A percentile compares a stretch with the other conserved stretches of the same genome.
phyloP scores from a whole-genome alignment of 2,113 vertebrate species.

The Typhlomys cinereus region DNA sequence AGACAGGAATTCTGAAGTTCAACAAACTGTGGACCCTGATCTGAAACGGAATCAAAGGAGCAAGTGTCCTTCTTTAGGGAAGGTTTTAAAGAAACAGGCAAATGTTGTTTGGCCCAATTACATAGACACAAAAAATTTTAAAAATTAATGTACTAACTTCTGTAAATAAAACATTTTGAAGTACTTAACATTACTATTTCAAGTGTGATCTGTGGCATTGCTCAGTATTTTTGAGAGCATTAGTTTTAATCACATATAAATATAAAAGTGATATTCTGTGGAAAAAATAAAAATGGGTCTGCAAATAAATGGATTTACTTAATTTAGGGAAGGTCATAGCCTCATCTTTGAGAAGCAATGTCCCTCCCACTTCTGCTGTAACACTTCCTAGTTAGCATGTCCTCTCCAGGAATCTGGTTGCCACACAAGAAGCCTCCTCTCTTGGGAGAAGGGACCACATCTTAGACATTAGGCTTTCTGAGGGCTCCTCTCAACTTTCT shows the following conservation, averaged over 20 bases:
- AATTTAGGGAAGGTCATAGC: background rate
- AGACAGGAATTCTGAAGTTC: background rate
- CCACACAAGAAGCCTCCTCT: background rate
- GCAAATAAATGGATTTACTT: background rate
- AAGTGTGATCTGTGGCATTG: background rate
- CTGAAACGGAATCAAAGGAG: background rate
- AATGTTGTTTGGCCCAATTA: background rate
- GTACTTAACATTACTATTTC: background rate
- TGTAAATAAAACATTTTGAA: background rate
- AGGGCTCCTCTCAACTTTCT: background rate
- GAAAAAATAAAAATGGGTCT: conserved; percentile 28
- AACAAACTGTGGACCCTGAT: background rate
- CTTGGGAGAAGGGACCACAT: background rate
- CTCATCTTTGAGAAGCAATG: background rate
- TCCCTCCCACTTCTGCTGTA: background rate
- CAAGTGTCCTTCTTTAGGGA: background rate
- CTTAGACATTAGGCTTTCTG: background rate
- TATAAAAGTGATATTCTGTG: background rate
- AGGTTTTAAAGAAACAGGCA: background rate
- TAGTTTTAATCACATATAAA: background rate
- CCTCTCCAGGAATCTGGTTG: background rate
- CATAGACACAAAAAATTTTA: background rate
- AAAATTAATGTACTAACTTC: background rate
- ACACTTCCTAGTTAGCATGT: background rate
- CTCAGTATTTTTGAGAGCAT: background rate